These are phyloP conservation scores for Epicampocera succincta DNA, from an alignment of 2,888 invertebrate genomes.

Conservation along the genomic window DNA sequence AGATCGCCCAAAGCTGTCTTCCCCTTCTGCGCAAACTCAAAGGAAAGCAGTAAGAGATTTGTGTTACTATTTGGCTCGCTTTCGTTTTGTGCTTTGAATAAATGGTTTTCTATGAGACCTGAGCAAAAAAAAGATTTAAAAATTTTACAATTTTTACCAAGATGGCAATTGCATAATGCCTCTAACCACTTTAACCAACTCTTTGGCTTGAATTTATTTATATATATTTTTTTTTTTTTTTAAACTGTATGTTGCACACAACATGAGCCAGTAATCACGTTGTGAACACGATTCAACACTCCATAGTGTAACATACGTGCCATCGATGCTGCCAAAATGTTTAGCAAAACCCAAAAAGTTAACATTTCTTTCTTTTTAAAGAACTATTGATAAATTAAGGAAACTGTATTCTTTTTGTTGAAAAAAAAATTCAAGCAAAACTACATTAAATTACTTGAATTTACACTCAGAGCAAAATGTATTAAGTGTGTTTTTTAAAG, in stretches of 20 bases:
- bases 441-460: conserved; percentile 50
- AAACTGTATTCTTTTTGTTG: conserved; percentile 36
- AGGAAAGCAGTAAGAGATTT: conserved; percentile 50
- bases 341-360: conserved; percentile 18
- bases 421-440: conserved; percentile 28
- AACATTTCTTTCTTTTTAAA: conserved; percentile 27
- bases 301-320: conserved; percentile 67
- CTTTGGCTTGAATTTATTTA: conserved; percentile 42
- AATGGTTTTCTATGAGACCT: conserved; percentile 46
- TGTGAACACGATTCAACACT: conserved; percentile 70
- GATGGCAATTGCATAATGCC: conserved; percentile 68
- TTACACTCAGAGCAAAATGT: conserved; percentile 26
- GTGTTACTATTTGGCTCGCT: conserved; percentile 40
- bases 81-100: conserved; percentile 47
- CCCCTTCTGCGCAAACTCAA: conserved; percentile 14
- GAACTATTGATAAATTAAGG: conserved; percentile 40
- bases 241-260: conserved; percentile 65
- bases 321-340: conserved; percentile 55
- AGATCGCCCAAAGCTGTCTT: conserved; percentile 68
- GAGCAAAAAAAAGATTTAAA: conserved; percentile 15
- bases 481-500: not conserved
- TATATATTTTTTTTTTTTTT: not conserved
- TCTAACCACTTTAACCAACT: conserved; percentile 58
- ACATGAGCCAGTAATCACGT: conserved; percentile 69
- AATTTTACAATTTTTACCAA: conserved; percentile 55